Conservation (phyloP, 2,888 invertebrate genomes). For the Hipparchia semele region DNA sequence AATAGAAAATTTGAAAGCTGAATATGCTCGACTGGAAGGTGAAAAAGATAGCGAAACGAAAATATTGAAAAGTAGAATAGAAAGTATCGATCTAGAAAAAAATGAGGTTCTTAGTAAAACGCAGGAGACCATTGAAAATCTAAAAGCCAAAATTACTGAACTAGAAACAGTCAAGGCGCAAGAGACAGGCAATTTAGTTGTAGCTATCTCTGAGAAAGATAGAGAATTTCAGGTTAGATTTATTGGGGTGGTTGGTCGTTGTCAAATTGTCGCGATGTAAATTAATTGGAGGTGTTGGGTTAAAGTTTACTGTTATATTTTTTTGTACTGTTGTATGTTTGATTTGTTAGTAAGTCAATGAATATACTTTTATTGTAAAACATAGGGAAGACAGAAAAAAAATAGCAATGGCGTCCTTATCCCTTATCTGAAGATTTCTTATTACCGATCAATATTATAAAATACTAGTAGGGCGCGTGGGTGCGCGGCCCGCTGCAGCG, state of each 20-base stretch:
- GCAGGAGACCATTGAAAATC: conserved; percentile 48
- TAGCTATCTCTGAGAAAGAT: conserved; percentile 54
- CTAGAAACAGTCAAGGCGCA: conserved; percentile 52
- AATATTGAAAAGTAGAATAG: conserved; percentile 51
- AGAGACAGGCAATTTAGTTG: conserved; percentile 58
- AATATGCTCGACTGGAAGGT: conserved; percentile 48
- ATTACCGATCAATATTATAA: too few species aligned
- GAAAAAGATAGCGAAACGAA: conserved; percentile 57
- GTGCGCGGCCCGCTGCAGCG: too few species aligned
- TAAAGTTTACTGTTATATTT: neutral
- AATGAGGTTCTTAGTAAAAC: conserved; percentile 50
- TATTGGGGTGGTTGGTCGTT: conserved; percentile 40
- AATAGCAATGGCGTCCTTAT: too few species aligned
- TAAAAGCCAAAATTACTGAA: conserved; percentile 54
- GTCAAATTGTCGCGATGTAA: neutral
- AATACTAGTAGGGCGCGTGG: too few species aligned
- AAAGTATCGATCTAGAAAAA: conserved; percentile 50
- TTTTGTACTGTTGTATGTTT: too few species aligned
- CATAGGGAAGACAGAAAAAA: too few species aligned
- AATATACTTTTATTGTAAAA: too few species aligned
- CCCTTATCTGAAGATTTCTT: too few species aligned
- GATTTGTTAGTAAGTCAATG: too few species aligned
- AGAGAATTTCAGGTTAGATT: conserved; percentile 68
- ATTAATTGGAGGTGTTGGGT: neutral
- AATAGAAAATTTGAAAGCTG: conserved; percentile 50